Evolutionary conservation across 1,140 invertebrate genomes (phyloP), one percentile per base, ranked within the genome.

Genomic region (Drosophila repleta): DNA sequence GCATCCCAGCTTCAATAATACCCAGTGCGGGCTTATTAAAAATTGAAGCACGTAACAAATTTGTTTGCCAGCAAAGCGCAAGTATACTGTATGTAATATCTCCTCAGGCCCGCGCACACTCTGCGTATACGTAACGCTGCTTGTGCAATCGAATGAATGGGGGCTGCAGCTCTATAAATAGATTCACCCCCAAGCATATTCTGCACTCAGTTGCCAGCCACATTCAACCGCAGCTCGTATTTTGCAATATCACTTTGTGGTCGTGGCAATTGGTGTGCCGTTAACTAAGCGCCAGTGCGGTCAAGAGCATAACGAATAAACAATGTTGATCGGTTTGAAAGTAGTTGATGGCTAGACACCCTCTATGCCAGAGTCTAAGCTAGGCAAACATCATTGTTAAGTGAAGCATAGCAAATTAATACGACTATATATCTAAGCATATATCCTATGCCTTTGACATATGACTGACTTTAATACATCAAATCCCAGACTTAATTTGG

Each of bases 31-130:
- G n/a, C 46, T 66, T 58, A 71, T 71, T 66, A 71, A 71, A 71
- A 48, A 66, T 71, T 65, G 37, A 71, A 66, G 37, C 68, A 58
- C 46, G 53, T 71, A 46, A 56, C 32, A 64, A 70, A 56, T 43
- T 49, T 70, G 51, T 65, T 45, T 57, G 68, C 52, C 24, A 15
- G 43, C 51, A 49, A 46, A 10, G 15, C 32, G 26, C 18, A 56
- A 29, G 17, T 15, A 51, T 49, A 24, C 15, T 35, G 32, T 13
- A 35, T 35, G 32, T 13, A 35, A 53, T 55, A 48, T 63, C 41
- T 64, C 18, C 37, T 46, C n/a, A 39, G 20, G 37, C 20, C 7
- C 39, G 39, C 10, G 53, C 46, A 52, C 41, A 66, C 62, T 15
- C 20, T 69, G 49, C 60, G 69, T 67, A 58, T 64, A 64, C 67